Evolutionary conservation across 2,797 vertebrate genomes (phyloP).

Genomic region (Nothura maculosa): DNA sequence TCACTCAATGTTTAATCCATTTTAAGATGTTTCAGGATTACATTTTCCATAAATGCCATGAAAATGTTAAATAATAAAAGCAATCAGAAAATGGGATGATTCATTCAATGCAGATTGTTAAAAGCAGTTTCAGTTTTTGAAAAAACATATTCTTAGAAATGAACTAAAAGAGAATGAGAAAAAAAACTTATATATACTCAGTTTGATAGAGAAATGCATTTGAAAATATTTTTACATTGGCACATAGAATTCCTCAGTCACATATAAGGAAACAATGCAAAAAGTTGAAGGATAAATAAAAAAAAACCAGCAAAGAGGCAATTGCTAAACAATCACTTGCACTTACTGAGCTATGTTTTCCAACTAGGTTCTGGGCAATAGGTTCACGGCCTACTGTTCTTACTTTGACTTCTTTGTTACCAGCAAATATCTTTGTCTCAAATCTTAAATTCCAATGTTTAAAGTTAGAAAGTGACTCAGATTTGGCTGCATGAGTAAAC

Average conservation of each 20-base stretch:
- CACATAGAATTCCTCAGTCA: background rate
- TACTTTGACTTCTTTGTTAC: background rate
- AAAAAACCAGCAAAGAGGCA: background rate
- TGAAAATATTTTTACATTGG: background rate
- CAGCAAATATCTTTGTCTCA: background rate
- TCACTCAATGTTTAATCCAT: background rate
- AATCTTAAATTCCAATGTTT: background rate
- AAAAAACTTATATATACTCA: background rate
- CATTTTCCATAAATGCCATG: background rate
- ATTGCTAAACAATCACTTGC: background rate
- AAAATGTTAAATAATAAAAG: background rate
- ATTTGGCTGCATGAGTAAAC: background rate
- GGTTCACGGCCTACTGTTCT: background rate
- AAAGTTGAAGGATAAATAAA: background rate
- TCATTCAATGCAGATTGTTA: background rate
- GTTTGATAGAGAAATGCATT: background rate
- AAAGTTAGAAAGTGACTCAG: background rate
- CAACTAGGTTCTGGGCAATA: background rate
- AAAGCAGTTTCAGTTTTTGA: background rate
- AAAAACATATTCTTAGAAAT: background rate
- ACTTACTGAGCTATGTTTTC: background rate
- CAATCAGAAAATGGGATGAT: background rate
- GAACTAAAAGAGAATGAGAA: background rate
- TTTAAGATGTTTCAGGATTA: background rate
- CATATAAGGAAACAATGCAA: background rate